Base-by-base conservation (phyloP, 1,140 invertebrate species). In the Brachionus plicatilis region DNA sequence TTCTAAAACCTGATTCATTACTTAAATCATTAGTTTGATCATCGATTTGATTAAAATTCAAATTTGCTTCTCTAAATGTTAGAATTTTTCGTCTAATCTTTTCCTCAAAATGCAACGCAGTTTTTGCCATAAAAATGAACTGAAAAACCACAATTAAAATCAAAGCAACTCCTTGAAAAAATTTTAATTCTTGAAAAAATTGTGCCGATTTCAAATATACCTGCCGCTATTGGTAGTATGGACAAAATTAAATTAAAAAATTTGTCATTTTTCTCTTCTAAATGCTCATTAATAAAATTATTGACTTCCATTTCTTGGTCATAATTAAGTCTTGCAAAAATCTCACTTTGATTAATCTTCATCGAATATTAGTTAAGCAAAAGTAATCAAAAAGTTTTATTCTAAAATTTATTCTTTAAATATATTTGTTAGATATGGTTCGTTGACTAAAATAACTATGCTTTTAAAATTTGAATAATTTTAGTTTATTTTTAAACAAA, bases 401-500 rank as follows among this genome's bases (percentile, higher is more conserved):
- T 72, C 0, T 20, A 17, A 7, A 1, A 11, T 43, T 41, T 41
- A 43, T 72, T 72, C 37, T 43, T n/a, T 11, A 72, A 20, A 72
- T 17, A 41, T 72, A 20, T 33, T 43, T 41, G 1, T 29, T 29
- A 72, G 68, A 20, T 20, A 72, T 43, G 68, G 37, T 43, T 45
- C 33, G 27, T 41, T 72, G 43, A 43, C 37, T 41, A 50, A 50
- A 76, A 76, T 8, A 75, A 9, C 43, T 50, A 27, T 27, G 47
- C 27, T 37, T 47, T 76, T 50, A 29, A 76, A 76, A 50, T 76
- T 76, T 50, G 24, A 65, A 65, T 65, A 45, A 47, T 82, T 65
- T 27, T 65, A 29, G 17, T 43, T 27, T 56, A 17, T 11, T 37
- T 65, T 45, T 82, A 82, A 65, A 65, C 53, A n/a, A 82, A 82